Percentiles rank a stretch among this genome's conserved stretches.
Conservation (phyloP, 2,797 vertebrate genomes). For the Uromys caudimaculatus region DNA sequence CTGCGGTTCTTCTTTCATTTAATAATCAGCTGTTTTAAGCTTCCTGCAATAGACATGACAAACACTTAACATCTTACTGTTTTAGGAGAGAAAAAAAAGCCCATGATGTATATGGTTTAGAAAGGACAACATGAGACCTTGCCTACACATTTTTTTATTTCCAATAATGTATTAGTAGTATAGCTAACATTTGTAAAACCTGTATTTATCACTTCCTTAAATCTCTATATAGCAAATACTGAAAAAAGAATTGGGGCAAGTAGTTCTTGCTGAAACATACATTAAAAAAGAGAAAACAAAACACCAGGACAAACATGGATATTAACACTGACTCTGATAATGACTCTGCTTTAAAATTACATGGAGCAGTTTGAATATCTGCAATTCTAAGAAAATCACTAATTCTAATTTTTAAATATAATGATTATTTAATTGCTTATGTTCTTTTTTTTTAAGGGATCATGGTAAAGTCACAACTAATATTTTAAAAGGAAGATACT, state of each 20-base stretch:
- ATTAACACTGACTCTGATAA: constrained; percentile 8
- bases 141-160: constrained; percentile 14
- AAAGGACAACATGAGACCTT: constrained; percentile 16
- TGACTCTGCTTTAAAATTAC: constrained; percentile 40
- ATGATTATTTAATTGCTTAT: background rate
- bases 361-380: background rate
- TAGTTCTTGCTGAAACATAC: constrained; percentile 41
- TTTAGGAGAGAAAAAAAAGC: constrained; percentile 26
- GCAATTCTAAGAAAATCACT: background rate
- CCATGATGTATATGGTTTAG: background rate
- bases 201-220: constrained; percentile 49
- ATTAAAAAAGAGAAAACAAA: background rate
- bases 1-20: constrained; percentile 20
- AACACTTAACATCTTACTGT: constrained; percentile 9
- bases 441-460: background rate
- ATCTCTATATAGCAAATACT: constrained; percentile 34
- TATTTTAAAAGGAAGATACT: constrained; percentile 44
- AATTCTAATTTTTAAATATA: background rate
- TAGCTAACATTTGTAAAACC: constrained; percentile 43
- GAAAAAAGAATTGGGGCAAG: constrained; percentile 33
- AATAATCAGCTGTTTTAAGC: background rate
- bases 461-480: background rate
- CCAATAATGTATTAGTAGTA: constrained; percentile 47
- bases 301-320: constrained; percentile 4
- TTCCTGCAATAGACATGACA: constrained; percentile 1